phyloP scores from a whole-genome alignment of 2,797 vertebrate genomes.

The Hapalemur alaotrensis region DNA sequence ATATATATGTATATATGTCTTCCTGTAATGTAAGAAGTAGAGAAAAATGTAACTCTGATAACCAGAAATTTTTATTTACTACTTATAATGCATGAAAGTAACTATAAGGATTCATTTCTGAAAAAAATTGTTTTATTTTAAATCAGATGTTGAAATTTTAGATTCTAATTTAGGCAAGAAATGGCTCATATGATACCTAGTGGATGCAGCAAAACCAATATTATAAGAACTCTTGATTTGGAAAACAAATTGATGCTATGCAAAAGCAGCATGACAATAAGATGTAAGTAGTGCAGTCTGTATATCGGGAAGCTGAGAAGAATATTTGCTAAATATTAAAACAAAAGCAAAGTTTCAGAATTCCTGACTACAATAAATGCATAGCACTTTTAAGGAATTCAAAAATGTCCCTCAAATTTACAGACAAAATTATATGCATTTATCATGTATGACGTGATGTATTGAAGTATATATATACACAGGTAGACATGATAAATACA shows the following conservation, averaged over 20 bases:
- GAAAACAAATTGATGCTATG: not conserved
- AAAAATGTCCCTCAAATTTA: not conserved
- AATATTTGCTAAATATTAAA: not conserved
- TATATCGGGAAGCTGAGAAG: not conserved
- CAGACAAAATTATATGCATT: not conserved
- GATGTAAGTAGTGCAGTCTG: not conserved
- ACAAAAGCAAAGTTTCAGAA: not conserved
- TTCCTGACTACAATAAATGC: not conserved
- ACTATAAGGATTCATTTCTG: not conserved
- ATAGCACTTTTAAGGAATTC: not conserved
- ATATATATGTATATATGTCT: too few species aligned
- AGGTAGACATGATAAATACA: not conserved
- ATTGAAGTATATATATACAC: not conserved
- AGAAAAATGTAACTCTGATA: not conserved
- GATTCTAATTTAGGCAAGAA: constrained; percentile 13
- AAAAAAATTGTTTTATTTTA: not conserved
- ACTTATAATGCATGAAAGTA: constrained; percentile 28
- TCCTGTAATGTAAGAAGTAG: not conserved
- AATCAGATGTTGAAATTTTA: constrained; percentile 38
- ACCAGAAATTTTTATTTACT: constrained; percentile 24
- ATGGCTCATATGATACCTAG: not conserved
- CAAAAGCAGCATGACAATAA: not conserved
- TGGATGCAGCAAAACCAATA: not conserved
- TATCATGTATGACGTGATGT: not conserved
- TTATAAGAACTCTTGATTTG: not conserved